These are phyloP conservation scores for Lepidurus packardi DNA, from an alignment of 1,140 invertebrate genomes.

Conservation along the genomic window DNA sequence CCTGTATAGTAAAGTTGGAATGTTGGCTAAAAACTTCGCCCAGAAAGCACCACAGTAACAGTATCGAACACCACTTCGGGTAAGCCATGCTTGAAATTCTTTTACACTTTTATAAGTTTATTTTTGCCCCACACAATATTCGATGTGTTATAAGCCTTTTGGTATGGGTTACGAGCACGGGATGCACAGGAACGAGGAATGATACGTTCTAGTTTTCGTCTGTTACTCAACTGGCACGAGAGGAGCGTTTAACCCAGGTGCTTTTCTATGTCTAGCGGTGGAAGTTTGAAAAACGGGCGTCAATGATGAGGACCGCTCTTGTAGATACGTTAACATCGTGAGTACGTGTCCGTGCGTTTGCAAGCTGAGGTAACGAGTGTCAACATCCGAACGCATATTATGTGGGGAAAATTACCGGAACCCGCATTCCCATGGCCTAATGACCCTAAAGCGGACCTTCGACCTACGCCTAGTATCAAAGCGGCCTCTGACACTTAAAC, in stretches of 20 bases:
- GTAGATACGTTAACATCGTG: background rate
- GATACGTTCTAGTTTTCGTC: background rate
- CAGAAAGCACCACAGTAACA: background rate
- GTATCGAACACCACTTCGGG: background rate
- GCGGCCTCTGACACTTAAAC: background rate
- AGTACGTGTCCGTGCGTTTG: background rate
- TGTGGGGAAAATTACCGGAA: conserved; percentile 1
- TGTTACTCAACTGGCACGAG: conserved; percentile 12
- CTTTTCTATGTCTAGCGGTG: conserved; percentile 5
- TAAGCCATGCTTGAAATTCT: background rate
- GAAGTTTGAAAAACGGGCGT: conserved; percentile 9
- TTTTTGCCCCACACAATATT: background rate
- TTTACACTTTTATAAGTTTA: background rate
- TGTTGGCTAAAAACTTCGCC: background rate
- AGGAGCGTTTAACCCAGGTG: conserved; percentile 5
- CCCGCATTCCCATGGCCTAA: background rate
- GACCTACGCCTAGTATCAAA: background rate
- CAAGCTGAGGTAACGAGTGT: conserved; percentile 18
- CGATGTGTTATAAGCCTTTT: background rate
- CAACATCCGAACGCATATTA: conserved; percentile 6
- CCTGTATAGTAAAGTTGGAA: background rate
- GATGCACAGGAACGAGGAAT: background rate
- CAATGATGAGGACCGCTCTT: background rate
- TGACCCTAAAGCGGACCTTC: conserved; percentile 3
- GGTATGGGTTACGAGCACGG: background rate